Evolutionary conservation across 2,797 vertebrate genomes (phyloP).

Genomic region (Spea hammondii): DNA sequence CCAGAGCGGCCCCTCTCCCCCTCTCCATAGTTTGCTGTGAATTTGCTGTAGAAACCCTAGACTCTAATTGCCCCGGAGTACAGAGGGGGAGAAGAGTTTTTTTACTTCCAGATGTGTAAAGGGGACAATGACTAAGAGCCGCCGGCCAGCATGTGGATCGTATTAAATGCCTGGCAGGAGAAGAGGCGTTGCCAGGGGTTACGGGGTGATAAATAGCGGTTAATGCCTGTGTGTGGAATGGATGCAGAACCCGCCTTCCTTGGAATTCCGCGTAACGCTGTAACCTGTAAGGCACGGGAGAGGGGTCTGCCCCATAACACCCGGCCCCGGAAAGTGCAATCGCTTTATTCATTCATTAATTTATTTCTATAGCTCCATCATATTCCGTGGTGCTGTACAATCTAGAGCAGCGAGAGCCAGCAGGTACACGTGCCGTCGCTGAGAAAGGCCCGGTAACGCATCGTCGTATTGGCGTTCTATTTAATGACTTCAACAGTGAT

Average conservation of each 20-base stretch:
- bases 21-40: background rate
- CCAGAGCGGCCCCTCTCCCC: conserved; percentile 24
- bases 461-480: too few relatives aligned
- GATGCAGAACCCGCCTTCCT: background rate
- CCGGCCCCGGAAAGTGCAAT: too few relatives aligned
- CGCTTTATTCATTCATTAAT: too few relatives aligned
- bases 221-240: background rate
- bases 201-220: background rate
- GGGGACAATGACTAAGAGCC: background rate
- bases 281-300: too few relatives aligned
- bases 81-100: background rate
- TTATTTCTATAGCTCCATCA: too few relatives aligned
- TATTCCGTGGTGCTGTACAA: too few relatives aligned
- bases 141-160: background rate
- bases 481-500: background rate
- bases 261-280: background rate
- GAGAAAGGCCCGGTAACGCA: too few relatives aligned
- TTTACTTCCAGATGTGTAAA: background rate
- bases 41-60: background rate
- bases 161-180: background rate
- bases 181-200: background rate
- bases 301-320: too few relatives aligned
- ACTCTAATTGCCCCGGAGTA: background rate
- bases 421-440: too few relatives aligned
- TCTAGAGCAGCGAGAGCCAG: too few relatives aligned